Evolutionary conservation across 2,113 vertebrate genomes (phyloP).

Genomic region (Plecturocebus donacophilus): DNA sequence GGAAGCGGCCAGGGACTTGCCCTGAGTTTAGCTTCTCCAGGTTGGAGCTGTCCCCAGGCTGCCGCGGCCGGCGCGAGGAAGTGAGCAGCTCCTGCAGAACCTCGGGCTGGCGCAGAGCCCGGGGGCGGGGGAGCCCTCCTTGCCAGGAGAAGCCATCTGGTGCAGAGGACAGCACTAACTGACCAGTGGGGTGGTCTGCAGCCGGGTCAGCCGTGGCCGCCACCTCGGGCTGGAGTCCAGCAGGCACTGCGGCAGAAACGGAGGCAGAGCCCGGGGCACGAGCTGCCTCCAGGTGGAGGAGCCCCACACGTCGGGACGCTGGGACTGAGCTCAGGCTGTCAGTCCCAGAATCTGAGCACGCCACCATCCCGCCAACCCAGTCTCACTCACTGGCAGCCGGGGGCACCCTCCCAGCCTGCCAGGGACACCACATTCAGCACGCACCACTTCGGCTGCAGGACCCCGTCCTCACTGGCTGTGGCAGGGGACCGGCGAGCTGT

Average conservation of each 20-base stretch:
- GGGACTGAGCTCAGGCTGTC: too few relatives aligned
- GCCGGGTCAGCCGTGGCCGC: background rate
- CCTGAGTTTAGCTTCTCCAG: constrained; percentile 36
- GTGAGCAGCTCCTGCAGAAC: background rate
- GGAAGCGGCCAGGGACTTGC: constrained; percentile 78
- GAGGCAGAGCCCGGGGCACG: too few relatives aligned
- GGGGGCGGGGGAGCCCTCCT: accelerated
- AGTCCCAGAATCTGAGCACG: too few relatives aligned
- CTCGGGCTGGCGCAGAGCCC: background rate
- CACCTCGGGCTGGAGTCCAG: background rate
- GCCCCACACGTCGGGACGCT: too few relatives aligned
- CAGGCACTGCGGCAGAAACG: background rate
- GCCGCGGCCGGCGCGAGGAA: constrained; percentile 59
- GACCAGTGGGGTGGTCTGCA: too few relatives aligned
- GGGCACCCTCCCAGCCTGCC: too few relatives aligned
- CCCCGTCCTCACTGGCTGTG: background rate
- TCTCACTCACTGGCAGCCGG: too few relatives aligned
- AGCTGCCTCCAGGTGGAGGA: too few relatives aligned
- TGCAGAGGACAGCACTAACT: background rate
- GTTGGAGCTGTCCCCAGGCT: background rate
- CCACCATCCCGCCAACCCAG: too few relatives aligned
- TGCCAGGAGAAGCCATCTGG: background rate
- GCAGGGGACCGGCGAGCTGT: background rate
- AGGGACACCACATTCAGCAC: background rate
- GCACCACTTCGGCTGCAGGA: background rate